phyloP scores from a whole-genome alignment of 2,113 vertebrate species.

The Willisornis vidua region DNA sequence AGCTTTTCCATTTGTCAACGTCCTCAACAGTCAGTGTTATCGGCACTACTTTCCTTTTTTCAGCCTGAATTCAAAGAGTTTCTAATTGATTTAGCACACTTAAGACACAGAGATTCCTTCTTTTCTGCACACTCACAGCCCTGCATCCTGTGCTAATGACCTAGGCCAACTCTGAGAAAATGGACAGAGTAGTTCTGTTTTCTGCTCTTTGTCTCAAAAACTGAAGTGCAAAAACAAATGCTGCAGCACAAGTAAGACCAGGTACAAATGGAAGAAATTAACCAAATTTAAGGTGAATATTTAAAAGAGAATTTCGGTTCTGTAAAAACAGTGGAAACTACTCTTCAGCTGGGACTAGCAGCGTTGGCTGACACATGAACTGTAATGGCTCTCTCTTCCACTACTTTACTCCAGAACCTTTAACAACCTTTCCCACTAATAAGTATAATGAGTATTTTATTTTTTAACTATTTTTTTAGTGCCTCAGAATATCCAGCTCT shows the following conservation, averaged over 20 bases:
- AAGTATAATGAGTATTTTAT: not conserved
- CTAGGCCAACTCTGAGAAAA: not conserved
- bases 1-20: not conserved
- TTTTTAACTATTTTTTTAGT: not conserved
- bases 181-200: not conserved
- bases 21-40: not conserved
- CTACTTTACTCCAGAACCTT: not conserved
- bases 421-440: not conserved
- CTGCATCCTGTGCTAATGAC: not conserved
- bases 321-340: not conserved
- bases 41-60: not conserved
- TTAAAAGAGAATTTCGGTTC: not conserved
- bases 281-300: not conserved
- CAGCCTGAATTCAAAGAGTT: not conserved
- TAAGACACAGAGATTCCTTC: not conserved
- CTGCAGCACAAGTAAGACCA: not conserved
- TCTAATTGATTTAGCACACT: not conserved
- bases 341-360: not conserved
- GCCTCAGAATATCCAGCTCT: not conserved
- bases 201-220: not conserved
- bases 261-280: not conserved
- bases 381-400: not conserved
- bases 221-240: not conserved
- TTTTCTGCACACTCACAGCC: not conserved
- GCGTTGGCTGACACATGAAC: not conserved